Conservation (phyloP, 2,888 invertebrate species). For the Altica lythri region DNA sequence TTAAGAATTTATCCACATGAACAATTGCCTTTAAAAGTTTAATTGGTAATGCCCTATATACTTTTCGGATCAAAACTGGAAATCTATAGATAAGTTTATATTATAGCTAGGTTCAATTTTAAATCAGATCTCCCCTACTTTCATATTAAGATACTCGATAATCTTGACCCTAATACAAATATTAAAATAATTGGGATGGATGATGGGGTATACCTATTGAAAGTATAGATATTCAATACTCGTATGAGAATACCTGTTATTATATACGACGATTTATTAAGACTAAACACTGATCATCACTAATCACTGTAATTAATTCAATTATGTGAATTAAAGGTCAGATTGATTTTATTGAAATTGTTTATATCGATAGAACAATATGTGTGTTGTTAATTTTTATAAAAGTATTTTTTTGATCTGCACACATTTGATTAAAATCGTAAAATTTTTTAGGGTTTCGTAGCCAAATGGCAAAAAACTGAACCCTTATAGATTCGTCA, state of each 20-base stretch:
- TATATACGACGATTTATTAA: slow-evolving; percentile 20
- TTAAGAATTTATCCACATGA: no score
- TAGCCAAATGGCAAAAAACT: no score
- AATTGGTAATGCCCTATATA: no score
- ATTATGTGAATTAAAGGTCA: not conserved
- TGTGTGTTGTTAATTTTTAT: no score
- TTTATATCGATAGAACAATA: no score
- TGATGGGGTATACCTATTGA: slow-evolving; percentile 29
- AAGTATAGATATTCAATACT: slow-evolving; percentile 24
- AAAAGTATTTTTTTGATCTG: no score
- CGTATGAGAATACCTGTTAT: slow-evolving; percentile 21
- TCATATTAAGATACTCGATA: slow-evolving; percentile 39
- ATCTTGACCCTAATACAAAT: slow-evolving; percentile 47
- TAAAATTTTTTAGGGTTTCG: no score
- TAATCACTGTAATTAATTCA: slow-evolving; percentile 12
- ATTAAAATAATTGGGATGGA: slow-evolving; percentile 37
- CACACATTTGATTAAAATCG: no score
- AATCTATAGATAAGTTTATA: no score
- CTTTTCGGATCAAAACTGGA: no score
- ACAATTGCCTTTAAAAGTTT: no score
- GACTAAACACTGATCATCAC: slow-evolving; percentile 10
- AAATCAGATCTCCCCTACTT: not conserved
- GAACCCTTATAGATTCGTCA: no score
- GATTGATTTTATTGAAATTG: not conserved
- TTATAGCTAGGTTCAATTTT: not conserved